Conservation (phyloP, 2,113 vertebrate species). For the Oplegnathus fasciatus region DNA sequence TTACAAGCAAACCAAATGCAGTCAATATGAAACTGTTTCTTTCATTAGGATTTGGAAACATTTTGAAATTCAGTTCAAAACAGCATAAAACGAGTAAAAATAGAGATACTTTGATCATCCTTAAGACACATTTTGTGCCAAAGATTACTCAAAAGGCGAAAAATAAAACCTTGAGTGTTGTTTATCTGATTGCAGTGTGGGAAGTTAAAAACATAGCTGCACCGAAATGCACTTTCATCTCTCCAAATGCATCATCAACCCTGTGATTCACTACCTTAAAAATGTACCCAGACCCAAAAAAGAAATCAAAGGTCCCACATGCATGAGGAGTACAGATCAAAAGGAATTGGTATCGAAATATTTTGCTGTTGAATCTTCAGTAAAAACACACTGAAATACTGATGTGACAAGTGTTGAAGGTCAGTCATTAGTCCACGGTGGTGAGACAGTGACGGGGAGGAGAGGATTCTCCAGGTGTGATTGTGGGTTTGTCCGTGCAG, state of each 20-base stretch:
- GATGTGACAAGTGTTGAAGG: slow-evolving; percentile 8
- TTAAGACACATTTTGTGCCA: slow-evolving; percentile 58
- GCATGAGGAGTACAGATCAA: slow-evolving; percentile 64
- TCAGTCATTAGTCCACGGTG: slow-evolving; percentile 4
- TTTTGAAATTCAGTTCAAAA: slow-evolving; percentile 57
- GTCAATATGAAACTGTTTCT: slow-evolving; percentile 20
- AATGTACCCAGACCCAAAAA: slow-evolving; percentile 47
- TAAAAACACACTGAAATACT: slow-evolving; percentile 49
- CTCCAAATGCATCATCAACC: slow-evolving; percentile 54
- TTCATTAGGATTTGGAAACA: slow-evolving; percentile 10
- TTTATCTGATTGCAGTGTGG: slow-evolving; percentile 52
- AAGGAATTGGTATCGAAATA: slow-evolving; percentile 30
- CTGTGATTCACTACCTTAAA: slow-evolving; percentile 47
- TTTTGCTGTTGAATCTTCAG: slow-evolving; percentile 29
- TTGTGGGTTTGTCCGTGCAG: background rate
- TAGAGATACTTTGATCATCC: slow-evolving; percentile 73
- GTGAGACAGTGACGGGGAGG: background rate
- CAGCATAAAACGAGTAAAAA: slow-evolving; percentile 52
- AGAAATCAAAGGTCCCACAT: slow-evolving; percentile 56
- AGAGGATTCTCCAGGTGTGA: background rate
- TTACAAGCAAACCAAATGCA: background rate
- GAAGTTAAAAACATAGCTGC: slow-evolving; percentile 56
- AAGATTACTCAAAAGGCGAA: slow-evolving; percentile 51
- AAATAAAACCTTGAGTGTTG: slow-evolving; percentile 43
- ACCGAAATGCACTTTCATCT: slow-evolving; percentile 76